These are phyloP conservation scores for Sporophila hypoxantha DNA, from an alignment of 2,113 vertebrate genomes.

Conservation along the genomic window DNA sequence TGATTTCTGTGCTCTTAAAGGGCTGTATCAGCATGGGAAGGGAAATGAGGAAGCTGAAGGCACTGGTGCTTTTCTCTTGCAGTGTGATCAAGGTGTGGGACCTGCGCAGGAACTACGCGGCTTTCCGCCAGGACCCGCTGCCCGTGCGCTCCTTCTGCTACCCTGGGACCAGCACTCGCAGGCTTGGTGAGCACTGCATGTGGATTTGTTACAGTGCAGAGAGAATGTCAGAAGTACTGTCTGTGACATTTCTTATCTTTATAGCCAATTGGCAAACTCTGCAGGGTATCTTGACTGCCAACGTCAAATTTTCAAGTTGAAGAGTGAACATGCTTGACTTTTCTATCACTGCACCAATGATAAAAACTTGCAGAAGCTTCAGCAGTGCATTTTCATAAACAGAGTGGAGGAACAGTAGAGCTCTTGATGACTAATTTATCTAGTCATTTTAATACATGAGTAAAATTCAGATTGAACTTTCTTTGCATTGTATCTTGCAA, in stretches of 20 bases:
- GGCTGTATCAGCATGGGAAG: neutral
- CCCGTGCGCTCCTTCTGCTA: constrained; percentile 82
- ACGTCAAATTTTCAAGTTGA: neutral
- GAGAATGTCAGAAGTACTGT: neutral
- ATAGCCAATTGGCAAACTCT: neutral
- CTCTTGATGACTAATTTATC: neutral
- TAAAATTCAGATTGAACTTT: neutral
- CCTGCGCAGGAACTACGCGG: constrained; percentile 86
- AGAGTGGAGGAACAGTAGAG: neutral
- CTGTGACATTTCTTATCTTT: neutral
- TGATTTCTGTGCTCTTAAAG: neutral
- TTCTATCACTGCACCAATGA: neutral
- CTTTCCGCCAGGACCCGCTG: constrained; percentile 78
- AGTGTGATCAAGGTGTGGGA: constrained; percentile 97
- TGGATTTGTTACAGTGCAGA: neutral
- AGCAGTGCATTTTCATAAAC: neutral
- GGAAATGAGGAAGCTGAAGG: neutral
- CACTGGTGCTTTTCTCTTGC: constrained; percentile 8
- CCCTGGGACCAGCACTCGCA: constrained; percentile 86
- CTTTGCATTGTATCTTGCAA: neutral
- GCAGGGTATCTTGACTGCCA: neutral
- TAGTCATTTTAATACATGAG: neutral
- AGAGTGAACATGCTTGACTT: neutral
- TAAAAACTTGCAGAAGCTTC: neutral
- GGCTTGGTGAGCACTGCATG: constrained; percentile 75